Evolutionary conservation across 2,888 invertebrate species (phyloP).

Genomic region (Spialia ferax): DNA sequence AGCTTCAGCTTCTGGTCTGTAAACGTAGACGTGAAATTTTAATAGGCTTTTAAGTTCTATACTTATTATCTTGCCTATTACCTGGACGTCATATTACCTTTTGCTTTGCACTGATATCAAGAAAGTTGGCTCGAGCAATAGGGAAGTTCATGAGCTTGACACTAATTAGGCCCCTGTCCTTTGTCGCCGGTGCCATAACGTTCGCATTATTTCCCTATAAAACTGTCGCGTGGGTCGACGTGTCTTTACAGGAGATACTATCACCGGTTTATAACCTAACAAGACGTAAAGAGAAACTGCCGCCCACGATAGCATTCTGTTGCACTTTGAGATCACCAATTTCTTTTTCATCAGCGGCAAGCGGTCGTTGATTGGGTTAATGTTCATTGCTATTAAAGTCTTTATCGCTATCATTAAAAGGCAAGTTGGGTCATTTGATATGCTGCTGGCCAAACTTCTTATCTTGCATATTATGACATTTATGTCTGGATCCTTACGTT

Average conservation of each 20-base stretch:
- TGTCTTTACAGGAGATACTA: slow-evolving; percentile 42
- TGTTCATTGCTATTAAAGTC: too few relatives aligned
- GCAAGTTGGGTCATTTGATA: too few relatives aligned
- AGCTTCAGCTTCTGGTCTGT: too few relatives aligned
- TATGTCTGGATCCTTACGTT: too few relatives aligned
- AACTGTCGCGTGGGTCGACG: slow-evolving; percentile 42
- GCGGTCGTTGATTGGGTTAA: neutral
- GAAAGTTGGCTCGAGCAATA: neutral
- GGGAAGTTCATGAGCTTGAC: neutral
- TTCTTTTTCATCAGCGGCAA: slow-evolving; percentile 3
- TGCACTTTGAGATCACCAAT: slow-evolving; percentile 27
- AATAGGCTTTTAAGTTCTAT: too few relatives aligned
- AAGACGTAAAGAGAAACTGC: slow-evolving; percentile 41
- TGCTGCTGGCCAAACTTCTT: too few relatives aligned
- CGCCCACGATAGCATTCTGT: slow-evolving; percentile 32
- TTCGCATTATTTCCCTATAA: slow-evolving; percentile 30
- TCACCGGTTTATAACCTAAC: slow-evolving; percentile 45
- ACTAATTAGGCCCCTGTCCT: slow-evolving; percentile 24
- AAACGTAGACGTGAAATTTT: too few relatives aligned
- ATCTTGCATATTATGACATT: too few relatives aligned
- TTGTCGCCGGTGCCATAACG: slow-evolving; percentile 28
- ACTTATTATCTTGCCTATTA: too few relatives aligned
- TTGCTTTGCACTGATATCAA: too few relatives aligned
- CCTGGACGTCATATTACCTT: neutral
- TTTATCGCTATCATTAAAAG: too few relatives aligned